phyloP scores from a whole-genome alignment of 2,797 vertebrate genomes.

The Dallia pectoralis region DNA sequence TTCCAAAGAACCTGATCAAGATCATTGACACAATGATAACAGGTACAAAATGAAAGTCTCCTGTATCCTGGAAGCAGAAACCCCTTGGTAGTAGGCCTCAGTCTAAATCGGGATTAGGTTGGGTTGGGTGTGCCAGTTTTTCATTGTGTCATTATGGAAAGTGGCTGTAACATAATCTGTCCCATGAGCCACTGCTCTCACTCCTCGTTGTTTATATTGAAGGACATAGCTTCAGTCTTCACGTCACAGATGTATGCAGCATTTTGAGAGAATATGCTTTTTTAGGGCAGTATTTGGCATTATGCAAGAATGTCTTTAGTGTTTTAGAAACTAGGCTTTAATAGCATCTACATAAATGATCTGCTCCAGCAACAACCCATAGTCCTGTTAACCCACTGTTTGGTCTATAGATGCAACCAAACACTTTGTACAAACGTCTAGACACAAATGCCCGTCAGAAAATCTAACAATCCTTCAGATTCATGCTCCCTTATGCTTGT shows the following conservation, averaged over 20 bases:
- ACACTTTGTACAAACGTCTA: not conserved
- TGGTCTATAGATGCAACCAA: not conserved
- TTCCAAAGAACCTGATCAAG: too few relatives aligned
- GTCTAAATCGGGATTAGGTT: not conserved
- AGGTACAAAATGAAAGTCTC: conserved; percentile 11
- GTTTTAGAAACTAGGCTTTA: too few relatives aligned
- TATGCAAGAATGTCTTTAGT: too few relatives aligned
- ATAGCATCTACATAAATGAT: too few relatives aligned
- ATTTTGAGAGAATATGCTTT: not conserved
- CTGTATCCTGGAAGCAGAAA: conserved; percentile 1
- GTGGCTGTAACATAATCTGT: not conserved
- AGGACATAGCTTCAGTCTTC: not conserved
- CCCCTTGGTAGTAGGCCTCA: not conserved
- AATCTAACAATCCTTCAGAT: not conserved
- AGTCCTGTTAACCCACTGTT: not conserved
- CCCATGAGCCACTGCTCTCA: not conserved
- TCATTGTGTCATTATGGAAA: not conserved
- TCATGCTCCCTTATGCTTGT: not conserved
- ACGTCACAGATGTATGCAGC: not conserved
- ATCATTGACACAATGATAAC: not conserved
- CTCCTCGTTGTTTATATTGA: not conserved
- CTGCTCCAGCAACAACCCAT: too few relatives aligned
- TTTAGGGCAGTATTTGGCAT: not conserved
- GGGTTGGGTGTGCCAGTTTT: not conserved
- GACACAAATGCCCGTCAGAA: not conserved